A percentile compares a stretch with the other conserved stretches of the same genome.
Conservation (phyloP, 2,888 invertebrate species). For the Peribatodes rhomboidaria region DNA sequence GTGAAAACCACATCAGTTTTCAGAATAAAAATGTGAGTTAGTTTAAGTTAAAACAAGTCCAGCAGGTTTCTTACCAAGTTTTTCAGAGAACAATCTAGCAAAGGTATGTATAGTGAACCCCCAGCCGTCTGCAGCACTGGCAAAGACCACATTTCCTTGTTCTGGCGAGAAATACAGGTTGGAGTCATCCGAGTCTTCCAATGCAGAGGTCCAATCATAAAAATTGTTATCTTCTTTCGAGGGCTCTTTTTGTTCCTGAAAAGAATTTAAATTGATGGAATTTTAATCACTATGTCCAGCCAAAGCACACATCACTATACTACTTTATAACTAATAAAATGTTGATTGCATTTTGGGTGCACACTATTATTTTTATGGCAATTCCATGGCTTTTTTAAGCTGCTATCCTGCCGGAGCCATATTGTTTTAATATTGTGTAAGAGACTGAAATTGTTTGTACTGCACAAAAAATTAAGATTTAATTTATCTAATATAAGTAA, state of each 20-base stretch:
- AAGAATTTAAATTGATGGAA: background rate
- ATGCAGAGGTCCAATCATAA: conserved; percentile 92
- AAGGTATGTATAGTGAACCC: conserved; percentile 92
- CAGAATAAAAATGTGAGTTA: background rate
- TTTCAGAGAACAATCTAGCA: conserved; percentile 91
- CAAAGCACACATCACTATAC: too few relatives aligned
- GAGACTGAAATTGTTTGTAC: too few relatives aligned
- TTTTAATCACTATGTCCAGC: background rate
- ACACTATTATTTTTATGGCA: too few relatives aligned
- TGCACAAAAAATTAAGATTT: too few relatives aligned
- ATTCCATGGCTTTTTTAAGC: too few relatives aligned
- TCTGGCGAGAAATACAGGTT: conserved; percentile 97
- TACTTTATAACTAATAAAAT: too few relatives aligned
- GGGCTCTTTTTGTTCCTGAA: conserved; percentile 63
- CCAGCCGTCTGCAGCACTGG: conserved; percentile 98
- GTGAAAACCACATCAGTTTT: too few relatives aligned
- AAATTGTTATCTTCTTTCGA: conserved; percentile 72
- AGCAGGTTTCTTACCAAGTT: conserved; percentile 82
- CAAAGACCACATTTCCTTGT: conserved; percentile 98
- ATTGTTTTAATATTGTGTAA: too few relatives aligned
- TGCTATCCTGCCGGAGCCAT: too few relatives aligned
- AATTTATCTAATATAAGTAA: too few relatives aligned
- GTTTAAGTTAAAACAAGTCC: background rate
- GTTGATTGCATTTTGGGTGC: too few relatives aligned
- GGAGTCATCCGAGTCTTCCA: conserved; percentile 95